Percentiles rank a stretch among this genome's conserved stretches.
phyloP scores from a whole-genome alignment of 2,888 invertebrate species.

The Euplagia quadripunctaria region DNA sequence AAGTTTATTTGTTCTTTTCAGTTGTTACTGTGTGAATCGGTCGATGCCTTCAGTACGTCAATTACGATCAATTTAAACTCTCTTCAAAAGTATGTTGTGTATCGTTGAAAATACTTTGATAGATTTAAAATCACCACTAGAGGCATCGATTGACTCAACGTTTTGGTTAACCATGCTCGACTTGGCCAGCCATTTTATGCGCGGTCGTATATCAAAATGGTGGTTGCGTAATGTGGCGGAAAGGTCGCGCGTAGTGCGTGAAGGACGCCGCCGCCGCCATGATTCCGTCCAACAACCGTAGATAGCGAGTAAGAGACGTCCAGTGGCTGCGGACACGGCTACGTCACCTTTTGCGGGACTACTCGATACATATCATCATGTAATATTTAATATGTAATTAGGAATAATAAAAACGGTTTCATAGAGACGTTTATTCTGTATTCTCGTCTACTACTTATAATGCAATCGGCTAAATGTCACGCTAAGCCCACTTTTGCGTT shows the following conservation, averaged over 20 bases:
- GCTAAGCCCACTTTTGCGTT: slow-evolving; percentile 73
- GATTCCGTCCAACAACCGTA: slow-evolving; percentile 88
- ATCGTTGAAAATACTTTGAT: slow-evolving; percentile 40
- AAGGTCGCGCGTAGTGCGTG: slow-evolving; percentile 41
- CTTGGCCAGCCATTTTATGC: slow-evolving; percentile 55
- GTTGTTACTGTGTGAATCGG: slow-evolving; percentile 59
- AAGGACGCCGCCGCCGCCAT: slow-evolving; percentile 81
- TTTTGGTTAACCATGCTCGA: slow-evolving; percentile 61
- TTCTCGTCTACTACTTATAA: slow-evolving; percentile 83
- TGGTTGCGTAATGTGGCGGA: slow-evolving; percentile 39
- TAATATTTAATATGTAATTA: slow-evolving; percentile 88
- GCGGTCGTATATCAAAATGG: slow-evolving; percentile 42
- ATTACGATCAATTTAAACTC: slow-evolving; percentile 60
- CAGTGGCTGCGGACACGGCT: slow-evolving; percentile 87
- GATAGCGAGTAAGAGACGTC: slow-evolving; percentile 88
- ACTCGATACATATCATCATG: slow-evolving; percentile 91
- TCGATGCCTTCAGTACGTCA: slow-evolving; percentile 56
- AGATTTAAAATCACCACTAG: slow-evolving; percentile 45
- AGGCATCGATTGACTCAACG: slow-evolving; percentile 55
- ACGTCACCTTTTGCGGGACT: slow-evolving; percentile 89
- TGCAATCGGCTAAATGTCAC: slow-evolving; percentile 85
- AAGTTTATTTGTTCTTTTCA: slow-evolving; percentile 75
- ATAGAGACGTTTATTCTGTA: slow-evolving; percentile 88
- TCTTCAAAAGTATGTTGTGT: slow-evolving; percentile 55
- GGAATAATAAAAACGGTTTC: slow-evolving; percentile 84